phyloP scores from a whole-genome alignment of 2,888 invertebrate species.

The Drosophila maculinotata region DNA sequence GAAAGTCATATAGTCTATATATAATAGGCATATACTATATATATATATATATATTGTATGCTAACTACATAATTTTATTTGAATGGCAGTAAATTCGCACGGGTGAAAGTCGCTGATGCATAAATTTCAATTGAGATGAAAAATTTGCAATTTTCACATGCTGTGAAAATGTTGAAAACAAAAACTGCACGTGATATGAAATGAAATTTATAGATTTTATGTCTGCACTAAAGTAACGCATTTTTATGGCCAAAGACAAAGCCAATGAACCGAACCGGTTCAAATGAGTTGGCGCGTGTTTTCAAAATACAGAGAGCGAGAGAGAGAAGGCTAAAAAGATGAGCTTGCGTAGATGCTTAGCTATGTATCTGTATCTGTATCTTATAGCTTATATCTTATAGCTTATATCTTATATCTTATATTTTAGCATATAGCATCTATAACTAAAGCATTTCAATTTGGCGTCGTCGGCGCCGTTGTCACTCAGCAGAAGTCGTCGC shows the following conservation, averaged over 20 bases:
- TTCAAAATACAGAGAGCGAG: too few relatives aligned
- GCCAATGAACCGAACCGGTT: conserved; percentile 29
- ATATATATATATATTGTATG: conserved; percentile 22
- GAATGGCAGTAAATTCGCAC: conserved; percentile 42
- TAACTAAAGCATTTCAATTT: conserved; percentile 37
- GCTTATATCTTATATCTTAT: conserved; percentile 5
- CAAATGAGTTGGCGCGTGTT: conserved; percentile 4
- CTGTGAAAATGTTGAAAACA: conserved; percentile 24
- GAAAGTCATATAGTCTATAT: conserved; percentile 25
- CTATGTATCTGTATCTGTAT: conserved; percentile 1
- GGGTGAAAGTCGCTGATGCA: conserved; percentile 56
- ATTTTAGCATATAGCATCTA: conserved; percentile 11
- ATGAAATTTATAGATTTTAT: conserved; percentile 18
- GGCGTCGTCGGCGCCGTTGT: conserved; percentile 69
- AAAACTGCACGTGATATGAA: conserved; percentile 21
- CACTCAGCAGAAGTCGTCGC: conserved; percentile 66
- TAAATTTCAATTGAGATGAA: conserved; percentile 44
- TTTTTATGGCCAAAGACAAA: conserved; percentile 13
- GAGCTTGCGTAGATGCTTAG: conserved; percentile 14
- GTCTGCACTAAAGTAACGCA: conserved; percentile 7
- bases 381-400: too few relatives aligned
- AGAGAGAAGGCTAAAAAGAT: background rate
- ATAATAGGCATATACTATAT: background rate
- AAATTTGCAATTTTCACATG: conserved; percentile 34
- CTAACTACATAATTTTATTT: conserved; percentile 16